Percentiles rank a stretch among this genome's conserved stretches.
These are phyloP conservation scores for Penaeus vannamei DNA, from an alignment of 1,140 invertebrate genomes.

Conservation along the genomic window DNA sequence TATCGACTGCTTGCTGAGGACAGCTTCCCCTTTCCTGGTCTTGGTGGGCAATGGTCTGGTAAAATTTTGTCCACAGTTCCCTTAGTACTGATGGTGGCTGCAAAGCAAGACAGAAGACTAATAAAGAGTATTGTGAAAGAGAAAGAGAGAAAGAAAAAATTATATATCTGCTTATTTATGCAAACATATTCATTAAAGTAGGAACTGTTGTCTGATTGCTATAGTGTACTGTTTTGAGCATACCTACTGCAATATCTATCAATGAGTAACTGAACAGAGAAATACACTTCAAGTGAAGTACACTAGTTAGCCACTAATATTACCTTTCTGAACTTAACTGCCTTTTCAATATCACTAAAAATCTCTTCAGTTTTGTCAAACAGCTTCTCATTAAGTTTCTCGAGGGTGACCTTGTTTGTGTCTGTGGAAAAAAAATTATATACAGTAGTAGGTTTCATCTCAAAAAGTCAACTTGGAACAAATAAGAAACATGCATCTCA, in stretches of 20 bases:
- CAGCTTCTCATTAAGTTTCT: constrained; percentile 11
- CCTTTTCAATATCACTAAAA: constrained; percentile 32
- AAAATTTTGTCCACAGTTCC: constrained; percentile 33
- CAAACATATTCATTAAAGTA: too few relatives aligned
- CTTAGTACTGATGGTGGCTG: background rate
- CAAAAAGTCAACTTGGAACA: background rate
- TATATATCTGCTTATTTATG: too few relatives aligned
- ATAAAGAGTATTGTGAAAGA: background rate
- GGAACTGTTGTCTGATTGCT: too few relatives aligned
- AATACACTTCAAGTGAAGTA: too few relatives aligned
- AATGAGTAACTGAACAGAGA: too few relatives aligned
- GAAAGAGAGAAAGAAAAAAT: too few relatives aligned
- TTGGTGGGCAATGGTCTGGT: constrained; percentile 3
- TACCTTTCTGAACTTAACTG: constrained; percentile 31
- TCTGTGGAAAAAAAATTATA: background rate
- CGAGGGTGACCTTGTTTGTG: constrained; percentile 20
- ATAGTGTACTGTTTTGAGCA: too few relatives aligned
- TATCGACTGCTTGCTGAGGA: background rate
- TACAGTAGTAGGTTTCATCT: background rate
- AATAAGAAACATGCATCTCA: background rate
- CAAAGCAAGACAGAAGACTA: background rate
- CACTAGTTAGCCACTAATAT: background rate
- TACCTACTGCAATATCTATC: too few relatives aligned
- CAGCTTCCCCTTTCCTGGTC: background rate
- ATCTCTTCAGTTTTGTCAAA: constrained; percentile 25